Conservation (phyloP, 2,888 invertebrate genomes). For the Drosophila macrothrix region DNA sequence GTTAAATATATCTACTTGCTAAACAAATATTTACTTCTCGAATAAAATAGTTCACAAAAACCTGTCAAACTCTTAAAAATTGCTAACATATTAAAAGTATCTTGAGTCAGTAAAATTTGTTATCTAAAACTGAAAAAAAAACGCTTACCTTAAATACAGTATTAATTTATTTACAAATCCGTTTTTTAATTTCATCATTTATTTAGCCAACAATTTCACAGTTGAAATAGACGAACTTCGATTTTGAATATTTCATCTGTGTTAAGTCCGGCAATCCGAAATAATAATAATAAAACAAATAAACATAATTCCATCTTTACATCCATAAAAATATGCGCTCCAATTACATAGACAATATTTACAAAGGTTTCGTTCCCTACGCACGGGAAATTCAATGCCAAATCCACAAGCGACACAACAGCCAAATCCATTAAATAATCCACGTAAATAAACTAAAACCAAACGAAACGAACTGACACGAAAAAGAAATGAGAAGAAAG, state of each 20-base stretch:
- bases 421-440: slow-evolving; percentile 76
- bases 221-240: neutral
- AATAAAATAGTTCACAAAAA: neutral
- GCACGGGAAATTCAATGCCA: slow-evolving; percentile 68
- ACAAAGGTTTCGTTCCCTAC: slow-evolving; percentile 49
- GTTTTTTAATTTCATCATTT: neutral
- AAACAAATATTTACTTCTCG: neutral
- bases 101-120: neutral
- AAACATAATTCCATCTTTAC: slow-evolving; percentile 31
- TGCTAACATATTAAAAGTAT: too few relatives aligned
- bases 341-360: slow-evolving; percentile 74
- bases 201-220: slow-evolving; percentile 15
- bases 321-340: slow-evolving; percentile 51
- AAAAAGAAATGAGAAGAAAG: slow-evolving; percentile 33
- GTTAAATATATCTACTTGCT: neutral
- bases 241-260: slow-evolving; percentile 21
- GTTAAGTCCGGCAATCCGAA: slow-evolving; percentile 23
- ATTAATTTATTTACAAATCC: neutral
- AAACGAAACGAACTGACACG: slow-evolving; percentile 56
- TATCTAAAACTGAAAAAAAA: neutral
- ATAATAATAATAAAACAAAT: slow-evolving; percentile 25
- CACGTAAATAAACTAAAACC: slow-evolving; percentile 72
- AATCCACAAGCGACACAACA: slow-evolving; percentile 45
- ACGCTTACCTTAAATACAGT: too few relatives aligned
- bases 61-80: neutral